Conservation (phyloP, 2,888 invertebrate genomes). For the Mayetiola destructor region DNA sequence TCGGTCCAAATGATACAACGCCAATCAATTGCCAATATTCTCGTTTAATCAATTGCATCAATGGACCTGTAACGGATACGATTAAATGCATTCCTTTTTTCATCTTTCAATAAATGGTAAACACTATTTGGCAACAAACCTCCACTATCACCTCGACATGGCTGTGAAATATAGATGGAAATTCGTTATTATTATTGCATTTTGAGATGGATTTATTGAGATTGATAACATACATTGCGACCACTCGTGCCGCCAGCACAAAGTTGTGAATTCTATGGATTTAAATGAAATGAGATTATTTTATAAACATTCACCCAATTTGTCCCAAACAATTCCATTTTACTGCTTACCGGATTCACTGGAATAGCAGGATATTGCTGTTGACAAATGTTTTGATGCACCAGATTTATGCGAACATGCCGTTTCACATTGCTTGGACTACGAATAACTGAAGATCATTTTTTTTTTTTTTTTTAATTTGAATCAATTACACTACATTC, state of each 20-base stretch:
- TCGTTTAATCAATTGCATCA: neutral
- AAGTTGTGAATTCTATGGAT: conserved; percentile 7
- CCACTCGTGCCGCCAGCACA: conserved; percentile 5
- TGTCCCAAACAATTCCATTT: neutral
- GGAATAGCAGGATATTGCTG: neutral
- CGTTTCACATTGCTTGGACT: conserved; percentile 7
- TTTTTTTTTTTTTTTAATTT: neutral
- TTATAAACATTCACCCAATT: neutral
- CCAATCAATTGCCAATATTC: neutral
- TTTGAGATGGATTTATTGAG: neutral
- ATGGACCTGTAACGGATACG: no score
- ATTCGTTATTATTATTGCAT: neutral
- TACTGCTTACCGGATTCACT: neutral
- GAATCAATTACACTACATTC: neutral
- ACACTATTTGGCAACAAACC: no score
- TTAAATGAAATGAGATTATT: neutral
- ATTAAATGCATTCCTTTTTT: no score
- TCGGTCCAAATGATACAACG: conserved; percentile 7
- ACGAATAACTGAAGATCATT: neutral
- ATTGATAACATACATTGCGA: neutral
- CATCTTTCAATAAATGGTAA: no score
- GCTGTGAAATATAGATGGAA: neutral
- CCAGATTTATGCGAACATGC: neutral
- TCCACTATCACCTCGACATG: conserved; percentile 1
- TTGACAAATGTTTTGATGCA: neutral